Evolutionary conservation across 2,888 invertebrate genomes (phyloP).

Genomic region (Polyploca ridens): DNA sequence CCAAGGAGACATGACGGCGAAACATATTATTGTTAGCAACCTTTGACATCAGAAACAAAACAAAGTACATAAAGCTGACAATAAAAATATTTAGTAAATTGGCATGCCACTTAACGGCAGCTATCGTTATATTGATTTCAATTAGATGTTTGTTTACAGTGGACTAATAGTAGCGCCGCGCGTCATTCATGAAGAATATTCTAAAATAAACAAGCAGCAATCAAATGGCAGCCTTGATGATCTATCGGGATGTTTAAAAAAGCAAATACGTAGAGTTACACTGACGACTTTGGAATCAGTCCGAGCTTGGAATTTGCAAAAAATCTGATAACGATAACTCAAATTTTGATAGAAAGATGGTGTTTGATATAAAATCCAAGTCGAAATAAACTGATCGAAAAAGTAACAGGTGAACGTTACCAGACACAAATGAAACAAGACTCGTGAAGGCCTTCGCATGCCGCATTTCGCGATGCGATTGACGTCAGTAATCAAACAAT

Average conservation of each 20-base stretch:
- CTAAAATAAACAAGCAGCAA: conserved; percentile 27
- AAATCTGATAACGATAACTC: background rate
- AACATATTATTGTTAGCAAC: conserved; percentile 34
- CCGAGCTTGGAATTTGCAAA: background rate
- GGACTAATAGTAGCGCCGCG: conserved; percentile 9
- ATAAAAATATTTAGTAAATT: conserved; percentile 55
- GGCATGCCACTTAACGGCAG: conserved; percentile 50
- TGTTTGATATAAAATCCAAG: background rate
- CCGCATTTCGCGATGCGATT: conserved; percentile 44
- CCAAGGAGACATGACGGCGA: conserved; percentile 35
- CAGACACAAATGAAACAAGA: conserved; percentile 35
- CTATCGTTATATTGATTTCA: conserved; percentile 52
- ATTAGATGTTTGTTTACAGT: conserved; percentile 46
- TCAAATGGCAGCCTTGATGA: conserved; percentile 9
- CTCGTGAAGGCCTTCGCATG: conserved; percentile 44
- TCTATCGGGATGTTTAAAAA: background rate
- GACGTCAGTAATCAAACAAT: conserved; percentile 69
- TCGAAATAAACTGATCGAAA: background rate
- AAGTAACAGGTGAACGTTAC: conserved; percentile 50
- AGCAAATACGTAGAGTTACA: background rate
- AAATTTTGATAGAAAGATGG: background rate
- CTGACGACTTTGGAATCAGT: conserved; percentile 17
- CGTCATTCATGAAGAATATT: conserved; percentile 15
- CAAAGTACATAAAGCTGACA: conserved; percentile 34
- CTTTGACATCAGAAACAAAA: conserved; percentile 21